Evolutionary conservation across 2,888 invertebrate species (phyloP).

Genomic region (Aphodius granarius): DNA sequence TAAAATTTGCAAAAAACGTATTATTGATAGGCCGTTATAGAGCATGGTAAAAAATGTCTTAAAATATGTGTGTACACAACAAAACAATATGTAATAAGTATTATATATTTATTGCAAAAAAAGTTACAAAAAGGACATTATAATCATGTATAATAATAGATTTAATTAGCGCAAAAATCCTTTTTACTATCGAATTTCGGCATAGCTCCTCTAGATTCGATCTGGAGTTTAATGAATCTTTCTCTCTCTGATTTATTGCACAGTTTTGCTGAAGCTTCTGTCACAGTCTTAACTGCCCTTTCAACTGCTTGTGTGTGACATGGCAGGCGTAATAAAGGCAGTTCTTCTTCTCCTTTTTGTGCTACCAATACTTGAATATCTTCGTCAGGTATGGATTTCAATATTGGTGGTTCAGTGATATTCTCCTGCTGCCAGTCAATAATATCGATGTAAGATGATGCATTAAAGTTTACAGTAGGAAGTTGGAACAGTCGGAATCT

Average conservation of each 20-base stretch:
- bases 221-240: not conserved
- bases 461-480: slow-evolving; percentile 32
- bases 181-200: not conserved
- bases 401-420: slow-evolving; percentile 17
- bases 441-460: slow-evolving; percentile 29
- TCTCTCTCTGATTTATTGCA: slow-evolving; percentile 4
- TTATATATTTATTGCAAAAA: not conserved
- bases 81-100: not conserved
- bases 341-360: slow-evolving; percentile 24
- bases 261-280: slow-evolving; percentile 17
- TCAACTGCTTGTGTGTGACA: slow-evolving; percentile 21
- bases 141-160: not conserved
- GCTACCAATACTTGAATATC: slow-evolving; percentile 19
- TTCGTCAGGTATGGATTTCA: slow-evolving; percentile 29
- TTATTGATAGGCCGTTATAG: not conserved
- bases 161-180: not conserved
- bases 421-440: slow-evolving; percentile 30
- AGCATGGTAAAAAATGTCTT: not conserved
- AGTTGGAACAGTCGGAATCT: slow-evolving; percentile 30
- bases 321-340: not conserved
- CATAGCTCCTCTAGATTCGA: not conserved
- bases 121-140: not conserved
- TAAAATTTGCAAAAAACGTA: slow-evolving; percentile 1
- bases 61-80: not conserved
- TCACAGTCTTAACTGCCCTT: slow-evolving; percentile 20